Conservation (phyloP, 2,113 vertebrate species). For the Muntiacus reevesi region DNA sequence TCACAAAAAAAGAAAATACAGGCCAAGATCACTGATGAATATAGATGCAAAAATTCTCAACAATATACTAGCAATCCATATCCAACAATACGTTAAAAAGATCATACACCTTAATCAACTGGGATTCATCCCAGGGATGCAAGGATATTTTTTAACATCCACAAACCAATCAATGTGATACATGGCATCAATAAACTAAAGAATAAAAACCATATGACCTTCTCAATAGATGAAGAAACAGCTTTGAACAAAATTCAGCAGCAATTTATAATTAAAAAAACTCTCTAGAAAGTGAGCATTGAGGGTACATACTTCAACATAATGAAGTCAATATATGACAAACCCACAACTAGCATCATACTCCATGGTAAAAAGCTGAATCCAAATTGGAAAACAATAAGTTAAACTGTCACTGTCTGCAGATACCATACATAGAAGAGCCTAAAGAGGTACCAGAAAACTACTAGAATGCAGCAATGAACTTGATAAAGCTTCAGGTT, state of each 20-base stretch:
- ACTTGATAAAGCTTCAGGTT: background rate
- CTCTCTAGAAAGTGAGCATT: background rate
- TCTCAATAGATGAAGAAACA: background rate
- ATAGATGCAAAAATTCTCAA: background rate
- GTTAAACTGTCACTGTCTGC: background rate
- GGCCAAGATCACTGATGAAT: background rate
- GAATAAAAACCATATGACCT: background rate
- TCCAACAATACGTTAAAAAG: background rate
- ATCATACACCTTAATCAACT: background rate
- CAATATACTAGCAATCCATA: background rate
- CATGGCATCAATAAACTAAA: background rate
- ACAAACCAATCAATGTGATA: background rate
- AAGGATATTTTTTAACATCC: background rate
- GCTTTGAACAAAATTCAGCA: background rate
- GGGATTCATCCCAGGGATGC: background rate
- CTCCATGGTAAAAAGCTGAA: background rate
- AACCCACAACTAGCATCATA: background rate
- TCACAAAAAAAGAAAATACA: background rate
- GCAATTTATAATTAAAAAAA: background rate
- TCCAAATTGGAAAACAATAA: background rate
- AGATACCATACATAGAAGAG: too few species aligned
- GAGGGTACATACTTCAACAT: background rate
- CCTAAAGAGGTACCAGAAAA: background rate
- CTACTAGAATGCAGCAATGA: background rate
- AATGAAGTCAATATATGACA: background rate